Conservation (phyloP, 2,888 invertebrate species). For the Linnaemya vulpina region DNA sequence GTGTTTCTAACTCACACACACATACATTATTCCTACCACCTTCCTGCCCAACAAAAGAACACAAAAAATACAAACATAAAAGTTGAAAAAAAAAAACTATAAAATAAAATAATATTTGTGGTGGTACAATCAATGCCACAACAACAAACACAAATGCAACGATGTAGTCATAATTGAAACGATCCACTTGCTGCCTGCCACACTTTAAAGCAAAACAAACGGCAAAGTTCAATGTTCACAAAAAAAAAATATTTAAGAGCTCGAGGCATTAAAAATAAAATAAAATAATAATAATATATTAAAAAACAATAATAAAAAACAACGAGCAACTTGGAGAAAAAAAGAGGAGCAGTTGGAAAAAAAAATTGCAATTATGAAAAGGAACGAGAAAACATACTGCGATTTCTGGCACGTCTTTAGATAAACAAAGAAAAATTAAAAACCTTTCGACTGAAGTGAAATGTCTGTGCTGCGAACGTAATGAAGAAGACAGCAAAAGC, state of each 20-base stretch:
- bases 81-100: background rate
- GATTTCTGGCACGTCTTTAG: constrained; percentile 40
- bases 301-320: background rate
- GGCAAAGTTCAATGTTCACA: constrained; percentile 63
- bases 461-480: background rate
- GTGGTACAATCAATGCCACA: background rate
- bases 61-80: constrained; percentile 2
- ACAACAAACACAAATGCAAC: background rate
- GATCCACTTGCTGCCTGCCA: constrained; percentile 54
- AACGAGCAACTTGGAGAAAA: background rate
- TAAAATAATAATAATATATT: background rate
- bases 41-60: background rate
- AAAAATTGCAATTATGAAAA: background rate
- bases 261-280: constrained; percentile 36
- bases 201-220: constrained; percentile 32
- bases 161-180: constrained; percentile 48
- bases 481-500: background rate
- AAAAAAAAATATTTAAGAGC: constrained; percentile 67
- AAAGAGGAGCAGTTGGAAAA: background rate
- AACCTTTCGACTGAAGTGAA: background rate
- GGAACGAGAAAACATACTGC: background rate
- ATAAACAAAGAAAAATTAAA: constrained; percentile 40
- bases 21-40: constrained; percentile 4
- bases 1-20: background rate
- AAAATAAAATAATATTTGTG: background rate